phyloP scores from a whole-genome alignment of 2,113 vertebrate genomes.

The Odobenus rosmarus region DNA sequence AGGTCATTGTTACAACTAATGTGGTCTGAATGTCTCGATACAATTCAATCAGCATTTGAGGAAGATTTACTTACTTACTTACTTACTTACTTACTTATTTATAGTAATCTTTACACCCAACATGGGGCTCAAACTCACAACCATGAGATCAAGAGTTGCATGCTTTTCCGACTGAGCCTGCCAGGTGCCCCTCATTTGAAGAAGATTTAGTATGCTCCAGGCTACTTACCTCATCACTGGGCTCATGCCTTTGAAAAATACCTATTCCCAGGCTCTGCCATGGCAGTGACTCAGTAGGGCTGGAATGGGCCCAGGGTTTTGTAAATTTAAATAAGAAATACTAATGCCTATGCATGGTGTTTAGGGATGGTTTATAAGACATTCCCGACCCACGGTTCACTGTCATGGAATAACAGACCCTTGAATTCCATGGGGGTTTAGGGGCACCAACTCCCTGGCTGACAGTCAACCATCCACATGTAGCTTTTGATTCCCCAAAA shows the following conservation, averaged over 20 bases:
- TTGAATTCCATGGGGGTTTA: neutral
- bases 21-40: neutral
- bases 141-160: neutral
- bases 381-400: neutral
- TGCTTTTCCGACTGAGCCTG: neutral
- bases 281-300: neutral
- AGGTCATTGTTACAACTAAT: neutral
- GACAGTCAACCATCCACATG: neutral
- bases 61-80: neutral
- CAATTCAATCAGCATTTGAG: neutral
- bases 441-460: rapidly evolving
- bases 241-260: neutral
- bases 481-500: neutral
- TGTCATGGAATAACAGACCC: neutral
- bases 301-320: neutral
- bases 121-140: neutral
- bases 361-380: neutral
- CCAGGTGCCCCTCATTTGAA: neutral
- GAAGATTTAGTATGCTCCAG: neutral
- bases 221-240: neutral
- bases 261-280: neutral
- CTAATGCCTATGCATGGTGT: neutral
- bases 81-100: neutral
- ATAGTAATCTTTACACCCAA: neutral
- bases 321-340: neutral